Conservation (phyloP, 53 echinoderm and acorn worm species). For the Holothuria scabra region DNA sequence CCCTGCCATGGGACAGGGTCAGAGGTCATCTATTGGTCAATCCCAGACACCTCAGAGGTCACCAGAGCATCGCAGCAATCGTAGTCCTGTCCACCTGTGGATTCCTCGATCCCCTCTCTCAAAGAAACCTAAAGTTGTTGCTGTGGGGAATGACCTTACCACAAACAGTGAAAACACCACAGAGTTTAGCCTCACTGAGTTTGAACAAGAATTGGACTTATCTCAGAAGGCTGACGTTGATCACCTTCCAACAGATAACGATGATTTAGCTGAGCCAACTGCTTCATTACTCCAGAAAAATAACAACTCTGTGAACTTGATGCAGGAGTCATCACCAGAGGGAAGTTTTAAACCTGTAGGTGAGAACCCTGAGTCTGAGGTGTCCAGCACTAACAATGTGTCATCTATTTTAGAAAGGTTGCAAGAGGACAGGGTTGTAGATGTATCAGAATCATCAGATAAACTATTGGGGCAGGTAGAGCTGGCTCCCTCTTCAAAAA, state of each 20-base stretch:
- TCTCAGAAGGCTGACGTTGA: background rate
- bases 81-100: constrained; percentile 50
- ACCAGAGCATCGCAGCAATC: constrained; percentile 39
- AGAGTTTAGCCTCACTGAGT: constrained; percentile 49
- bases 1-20: background rate
- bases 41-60: constrained; percentile 11
- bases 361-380: background rate
- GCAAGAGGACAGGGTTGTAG: background rate
- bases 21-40: background rate
- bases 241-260: background rate
- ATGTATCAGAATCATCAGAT: constrained; percentile 17
- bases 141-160: background rate
- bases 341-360: no score
- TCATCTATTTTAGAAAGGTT: constrained; percentile 9
- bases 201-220: constrained; percentile 14
- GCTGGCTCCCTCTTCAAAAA: background rate
- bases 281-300: constrained; percentile 25
- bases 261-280: constrained; percentile 17
- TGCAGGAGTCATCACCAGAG: background rate
- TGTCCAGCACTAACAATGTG: background rate
- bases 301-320: background rate
- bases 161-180: constrained; percentile 49
- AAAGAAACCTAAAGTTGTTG: constrained; percentile 29
- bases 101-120: constrained; percentile 45
- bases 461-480: constrained; percentile 19